phyloP scores from a whole-genome alignment of 2,113 vertebrate genomes.

The Hemichromis elongatus region DNA sequence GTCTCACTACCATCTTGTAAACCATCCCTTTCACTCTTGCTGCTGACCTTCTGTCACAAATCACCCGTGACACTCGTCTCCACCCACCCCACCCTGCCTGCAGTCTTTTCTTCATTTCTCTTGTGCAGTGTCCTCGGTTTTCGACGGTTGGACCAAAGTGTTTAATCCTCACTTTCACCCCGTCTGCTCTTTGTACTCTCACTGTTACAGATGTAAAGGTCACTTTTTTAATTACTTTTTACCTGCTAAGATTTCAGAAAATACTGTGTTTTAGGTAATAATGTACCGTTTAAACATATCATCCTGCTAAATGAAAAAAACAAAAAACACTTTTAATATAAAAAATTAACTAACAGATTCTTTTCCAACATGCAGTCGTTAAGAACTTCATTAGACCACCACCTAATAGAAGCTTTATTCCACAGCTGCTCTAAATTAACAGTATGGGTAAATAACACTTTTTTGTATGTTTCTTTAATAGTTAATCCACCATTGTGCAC shows the following conservation, averaged over 20 bases:
- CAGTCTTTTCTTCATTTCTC: background rate
- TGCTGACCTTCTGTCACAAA: background rate
- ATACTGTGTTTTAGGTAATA: background rate
- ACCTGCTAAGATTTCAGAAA: background rate
- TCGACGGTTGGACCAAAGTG: background rate
- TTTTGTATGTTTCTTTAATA: background rate
- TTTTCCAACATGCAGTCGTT: background rate
- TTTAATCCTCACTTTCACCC: background rate
- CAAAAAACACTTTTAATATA: background rate
- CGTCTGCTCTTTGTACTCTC: background rate
- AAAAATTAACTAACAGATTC: background rate
- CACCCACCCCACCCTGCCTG: background rate
- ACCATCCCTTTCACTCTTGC: background rate
- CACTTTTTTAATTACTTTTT: background rate
- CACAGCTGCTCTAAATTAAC: background rate
- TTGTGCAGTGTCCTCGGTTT: background rate
- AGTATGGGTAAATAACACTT: background rate
- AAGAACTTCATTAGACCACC: background rate
- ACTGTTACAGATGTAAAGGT: background rate
- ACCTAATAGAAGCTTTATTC: background rate
- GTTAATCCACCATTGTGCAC: background rate
- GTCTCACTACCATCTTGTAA: background rate
- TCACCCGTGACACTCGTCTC: background rate
- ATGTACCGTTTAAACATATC: background rate
- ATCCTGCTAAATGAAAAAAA: background rate